phyloP scores from a whole-genome alignment of 92 coral and sea anemone genomes.

The Epizoanthus fatuus region DNA sequence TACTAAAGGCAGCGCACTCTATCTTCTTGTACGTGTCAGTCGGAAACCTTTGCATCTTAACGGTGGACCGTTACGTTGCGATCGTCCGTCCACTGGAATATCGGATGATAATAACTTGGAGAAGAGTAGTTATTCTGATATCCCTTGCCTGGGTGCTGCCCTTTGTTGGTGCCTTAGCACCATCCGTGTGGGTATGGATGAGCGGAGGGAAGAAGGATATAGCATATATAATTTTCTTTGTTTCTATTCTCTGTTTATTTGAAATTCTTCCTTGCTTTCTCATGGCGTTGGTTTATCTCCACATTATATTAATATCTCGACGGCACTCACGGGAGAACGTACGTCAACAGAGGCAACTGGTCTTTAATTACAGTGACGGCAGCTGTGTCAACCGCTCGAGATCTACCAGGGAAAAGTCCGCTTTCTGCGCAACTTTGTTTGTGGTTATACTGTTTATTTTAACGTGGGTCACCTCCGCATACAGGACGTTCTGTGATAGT shows the following conservation, averaged over 20 bases:
- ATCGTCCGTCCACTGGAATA: neutral
- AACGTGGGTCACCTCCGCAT: neutral
- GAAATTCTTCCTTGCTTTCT: conserved; percentile 3
- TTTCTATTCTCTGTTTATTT: neutral
- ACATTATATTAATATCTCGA: conserved; percentile 2
- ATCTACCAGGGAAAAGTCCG: neutral
- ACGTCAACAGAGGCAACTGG: conserved; percentile 2
- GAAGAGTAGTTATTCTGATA: conserved; percentile 12
- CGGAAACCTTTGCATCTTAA: conserved; percentile 6
- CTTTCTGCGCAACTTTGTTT: neutral
- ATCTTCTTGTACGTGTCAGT: neutral
- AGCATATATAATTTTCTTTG: neutral
- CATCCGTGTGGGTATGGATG: neutral
- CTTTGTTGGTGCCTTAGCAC: neutral
- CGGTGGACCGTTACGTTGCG: neutral
- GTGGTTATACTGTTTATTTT: neutral
- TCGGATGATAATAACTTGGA: neutral
- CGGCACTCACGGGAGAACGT: neutral
- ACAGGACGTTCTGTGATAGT: neutral
- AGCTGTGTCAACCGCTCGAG: neutral
- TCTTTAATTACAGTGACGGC: neutral
- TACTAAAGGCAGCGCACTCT: neutral
- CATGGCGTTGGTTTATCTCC: conserved; percentile 1
- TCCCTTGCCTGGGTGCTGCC: conserved; percentile 4
- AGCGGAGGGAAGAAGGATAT: neutral